phyloP scores from a whole-genome alignment of 2,113 vertebrate species.

The Eurypyga helias region DNA sequence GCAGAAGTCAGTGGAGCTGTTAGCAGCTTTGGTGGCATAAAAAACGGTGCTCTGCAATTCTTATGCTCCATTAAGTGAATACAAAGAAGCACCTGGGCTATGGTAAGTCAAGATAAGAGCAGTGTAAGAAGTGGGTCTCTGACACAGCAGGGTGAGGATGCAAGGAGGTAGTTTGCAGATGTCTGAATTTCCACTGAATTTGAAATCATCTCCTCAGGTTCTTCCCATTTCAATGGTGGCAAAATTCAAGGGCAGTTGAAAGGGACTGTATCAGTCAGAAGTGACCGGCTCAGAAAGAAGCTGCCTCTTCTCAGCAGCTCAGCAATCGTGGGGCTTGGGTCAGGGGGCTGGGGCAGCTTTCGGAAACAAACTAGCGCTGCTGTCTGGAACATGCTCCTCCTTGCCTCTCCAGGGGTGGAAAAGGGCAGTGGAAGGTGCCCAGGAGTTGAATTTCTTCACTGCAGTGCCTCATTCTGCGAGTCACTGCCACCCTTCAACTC shows the following conservation, averaged over 20 bases:
- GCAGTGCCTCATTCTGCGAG: not conserved
- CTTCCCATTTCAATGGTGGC: not conserved
- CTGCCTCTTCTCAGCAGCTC: not conserved
- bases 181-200: not conserved
- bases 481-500: not conserved
- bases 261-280: not conserved
- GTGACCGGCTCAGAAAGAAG: not conserved
- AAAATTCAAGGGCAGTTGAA: not conserved
- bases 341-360: not conserved
- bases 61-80: not conserved
- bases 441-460: not conserved
- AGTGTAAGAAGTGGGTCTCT: not conserved
- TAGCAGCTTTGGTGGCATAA: not conserved
- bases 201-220: not conserved
- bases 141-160: not conserved
- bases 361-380: not conserved
- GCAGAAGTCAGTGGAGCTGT: not conserved
- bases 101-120: not conserved
- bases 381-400: not conserved
- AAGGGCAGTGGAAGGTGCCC: not conserved
- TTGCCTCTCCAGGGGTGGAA: not conserved
- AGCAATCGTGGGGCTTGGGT: accelerated
- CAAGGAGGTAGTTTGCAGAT: not conserved
- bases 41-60: not conserved
- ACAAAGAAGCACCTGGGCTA: not conserved